phyloP scores from a whole-genome alignment of 2,888 invertebrate genomes.

The Sarcophaga rosellei region DNA sequence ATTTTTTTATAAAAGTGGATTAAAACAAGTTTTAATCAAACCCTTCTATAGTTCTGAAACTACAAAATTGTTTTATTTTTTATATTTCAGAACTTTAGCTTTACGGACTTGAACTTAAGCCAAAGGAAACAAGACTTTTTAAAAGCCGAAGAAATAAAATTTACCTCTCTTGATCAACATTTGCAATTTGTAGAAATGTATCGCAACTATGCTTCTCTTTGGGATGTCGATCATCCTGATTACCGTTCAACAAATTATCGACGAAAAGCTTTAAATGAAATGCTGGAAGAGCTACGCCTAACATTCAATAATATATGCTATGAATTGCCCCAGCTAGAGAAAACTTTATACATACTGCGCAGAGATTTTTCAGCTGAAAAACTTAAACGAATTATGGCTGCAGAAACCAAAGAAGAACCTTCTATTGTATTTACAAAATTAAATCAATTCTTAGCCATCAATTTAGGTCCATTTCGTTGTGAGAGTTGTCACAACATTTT shows the following conservation, averaged over 20 bases:
- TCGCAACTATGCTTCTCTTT: conserved; percentile 73
- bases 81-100: conserved; percentile 5
- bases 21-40: no score
- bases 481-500: conserved; percentile 72
- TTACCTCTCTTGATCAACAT: conserved; percentile 71
- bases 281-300: conserved; percentile 74
- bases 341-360: conserved; percentile 74
- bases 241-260: conserved; percentile 76
- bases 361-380: conserved; percentile 75
- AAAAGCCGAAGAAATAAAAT: conserved; percentile 70
- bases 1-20: no score
- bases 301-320: conserved; percentile 68
- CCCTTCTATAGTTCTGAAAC: not conserved
- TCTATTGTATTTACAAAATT: conserved; percentile 73
- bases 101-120: not conserved
- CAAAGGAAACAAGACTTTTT: conserved; percentile 72
- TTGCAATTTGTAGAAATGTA: conserved; percentile 76
- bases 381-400: conserved; percentile 70
- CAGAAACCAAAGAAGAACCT: conserved; percentile 28
- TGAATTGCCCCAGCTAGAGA: conserved; percentile 73
- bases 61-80: not conserved
- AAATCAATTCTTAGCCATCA: conserved; percentile 71
- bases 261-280: conserved; percentile 73
- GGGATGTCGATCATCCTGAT: conserved; percentile 78
- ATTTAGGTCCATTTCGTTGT: conserved; percentile 77